These are phyloP conservation scores for Nycticorax nycticorax DNA, from an alignment of 2,113 vertebrate genomes.

Conservation along the genomic window DNA sequence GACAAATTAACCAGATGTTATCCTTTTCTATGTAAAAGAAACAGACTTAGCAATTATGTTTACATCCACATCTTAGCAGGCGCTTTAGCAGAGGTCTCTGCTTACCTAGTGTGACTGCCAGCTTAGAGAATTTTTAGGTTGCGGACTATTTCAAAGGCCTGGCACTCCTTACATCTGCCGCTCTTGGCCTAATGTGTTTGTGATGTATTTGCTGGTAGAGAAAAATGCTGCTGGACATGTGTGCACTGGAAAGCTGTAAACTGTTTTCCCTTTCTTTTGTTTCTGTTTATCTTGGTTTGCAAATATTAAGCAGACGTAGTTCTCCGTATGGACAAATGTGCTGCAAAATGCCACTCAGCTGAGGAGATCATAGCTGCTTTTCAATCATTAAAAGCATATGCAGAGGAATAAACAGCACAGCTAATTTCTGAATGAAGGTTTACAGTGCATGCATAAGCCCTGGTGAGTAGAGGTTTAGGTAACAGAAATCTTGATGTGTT, in stretches of 20 bases:
- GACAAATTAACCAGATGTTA: not conserved
- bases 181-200: slow-evolving; percentile 26
- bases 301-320: slow-evolving; percentile 40
- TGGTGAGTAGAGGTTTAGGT: not conserved
- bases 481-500: not conserved
- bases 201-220: slow-evolving; percentile 48
- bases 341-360: slow-evolving; percentile 43
- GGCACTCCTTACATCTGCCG: slow-evolving; percentile 26
- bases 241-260: slow-evolving; percentile 30
- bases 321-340: slow-evolving; percentile 52
- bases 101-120: not conserved
- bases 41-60: not conserved
- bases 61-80: not conserved
- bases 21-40: not conserved
- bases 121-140: slow-evolving; percentile 24
- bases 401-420: slow-evolving; percentile 1
- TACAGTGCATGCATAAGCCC: not conserved
- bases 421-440: slow-evolving; percentile 1
- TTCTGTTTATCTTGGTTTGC: slow-evolving; percentile 64
- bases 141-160: slow-evolving; percentile 39
- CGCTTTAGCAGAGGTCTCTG: not conserved
- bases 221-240: slow-evolving; percentile 13
- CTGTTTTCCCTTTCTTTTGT: slow-evolving; percentile 58
- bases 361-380: slow-evolving; percentile 17
- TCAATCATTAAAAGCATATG: slow-evolving; percentile 52